Evolutionary conservation across 2,888 invertebrate species (phyloP), one percentile per base, ranked within the genome.

Genomic region (Ethmia dodecea): DNA sequence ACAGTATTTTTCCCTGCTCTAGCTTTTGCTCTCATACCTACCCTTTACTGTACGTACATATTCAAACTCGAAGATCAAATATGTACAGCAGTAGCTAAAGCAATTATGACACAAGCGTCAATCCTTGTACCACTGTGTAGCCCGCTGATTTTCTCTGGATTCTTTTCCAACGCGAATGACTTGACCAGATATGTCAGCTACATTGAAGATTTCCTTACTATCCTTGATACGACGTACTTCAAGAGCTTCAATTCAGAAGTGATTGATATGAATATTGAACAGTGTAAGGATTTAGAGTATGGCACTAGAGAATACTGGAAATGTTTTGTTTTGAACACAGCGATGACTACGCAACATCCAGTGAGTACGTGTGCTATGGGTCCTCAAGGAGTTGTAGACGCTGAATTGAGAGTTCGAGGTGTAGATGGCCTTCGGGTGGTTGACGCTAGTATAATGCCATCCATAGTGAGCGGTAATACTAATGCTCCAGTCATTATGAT

Each of bases 401-500:
- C 15, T 5, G 24, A n/a, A 31, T 13, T 31, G 5, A 31, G 14
- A 13, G 11, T 31, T 13, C 12, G 22, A 12, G 35, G 29, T 22
- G 16, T 25, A 9, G 10, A 31, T 4, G 13, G 10, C 6, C 13
- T 25, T 13, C 69, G 90, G 25, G 90, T 91, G 3, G 89, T 89
- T 5, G 91, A 91, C 44, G 89, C 89, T 0, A 89, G 89, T 39
- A 74, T 91, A 14, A 91, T 91, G 87, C 91, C 91, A 0, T 71
- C 71, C 18, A 87, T 89, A 1, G 69, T 79, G 0, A 88, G 89
- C 3, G 90, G 90, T 0, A 90, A 90, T 49, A 88, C 88, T 1
- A 88, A 89, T 43, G 90, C 89, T 0, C 88, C 90, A 0, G 72
- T 80, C 0, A 84, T 89, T 3, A 91, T 90, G 90, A 88, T 90